A percentile compares a stretch with the other conserved stretches of the same genome.
Conservation (phyloP, 1,140 invertebrate genomes). For the Ceratoteleas bidentatus region DNA sequence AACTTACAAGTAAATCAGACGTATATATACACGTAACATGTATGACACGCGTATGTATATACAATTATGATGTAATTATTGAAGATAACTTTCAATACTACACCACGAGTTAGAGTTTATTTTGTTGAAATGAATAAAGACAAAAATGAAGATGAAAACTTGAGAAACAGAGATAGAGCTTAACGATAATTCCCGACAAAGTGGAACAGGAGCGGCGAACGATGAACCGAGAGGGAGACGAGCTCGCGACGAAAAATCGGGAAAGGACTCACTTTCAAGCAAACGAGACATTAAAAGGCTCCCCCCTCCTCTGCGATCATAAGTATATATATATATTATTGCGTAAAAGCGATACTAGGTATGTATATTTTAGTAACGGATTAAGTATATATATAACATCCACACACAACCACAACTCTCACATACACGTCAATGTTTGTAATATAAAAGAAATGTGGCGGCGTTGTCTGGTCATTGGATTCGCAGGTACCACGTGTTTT, state of each 20-base stretch:
- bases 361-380: conserved; percentile 73
- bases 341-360: conserved; percentile 73
- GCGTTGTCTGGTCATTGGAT: conserved; percentile 70
- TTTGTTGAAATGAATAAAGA: conserved; percentile 76
- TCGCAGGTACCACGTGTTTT: too few relatives aligned
- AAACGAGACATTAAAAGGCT: conserved; percentile 50
- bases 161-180: conserved; percentile 74
- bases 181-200: conserved; percentile 79
- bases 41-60: conserved; percentile 79
- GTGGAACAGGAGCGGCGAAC: conserved; percentile 70
- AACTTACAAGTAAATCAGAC: conserved; percentile 70
- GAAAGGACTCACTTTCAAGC: conserved; percentile 13
- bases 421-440: conserved; percentile 74
- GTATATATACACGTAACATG: conserved; percentile 75
- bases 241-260: neutral
- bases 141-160: conserved; percentile 54
- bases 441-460: conserved; percentile 76
- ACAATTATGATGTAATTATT: conserved; percentile 80
- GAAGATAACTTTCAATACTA: conserved; percentile 77
- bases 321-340: conserved; percentile 66
- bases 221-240: conserved; percentile 12
- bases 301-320: conserved; percentile 62
- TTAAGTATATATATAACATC: conserved; percentile 68
- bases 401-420: too few relatives aligned
- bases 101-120: conserved; percentile 80